These are phyloP conservation scores for Pan troglodytes DNA, from an alignment of 2,113 vertebrate species.

Conservation along the genomic window DNA sequence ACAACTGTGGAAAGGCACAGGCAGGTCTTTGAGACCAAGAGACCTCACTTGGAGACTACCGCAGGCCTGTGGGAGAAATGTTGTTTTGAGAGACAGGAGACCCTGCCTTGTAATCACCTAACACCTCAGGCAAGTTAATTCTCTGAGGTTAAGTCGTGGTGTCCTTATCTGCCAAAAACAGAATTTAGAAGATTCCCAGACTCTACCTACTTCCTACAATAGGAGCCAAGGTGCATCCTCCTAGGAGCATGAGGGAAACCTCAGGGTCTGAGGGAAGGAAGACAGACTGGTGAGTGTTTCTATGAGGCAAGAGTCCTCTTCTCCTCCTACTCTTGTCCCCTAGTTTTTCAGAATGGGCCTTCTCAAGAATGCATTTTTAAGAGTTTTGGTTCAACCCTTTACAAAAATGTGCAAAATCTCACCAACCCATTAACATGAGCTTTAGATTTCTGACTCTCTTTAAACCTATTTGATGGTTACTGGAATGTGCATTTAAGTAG, in stretches of 20 bases:
- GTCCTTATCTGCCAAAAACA: not conserved
- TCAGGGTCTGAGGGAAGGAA: not conserved
- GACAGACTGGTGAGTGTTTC: not conserved
- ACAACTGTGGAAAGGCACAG: not conserved
- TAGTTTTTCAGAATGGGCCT: not conserved
- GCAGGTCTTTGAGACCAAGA: not conserved
- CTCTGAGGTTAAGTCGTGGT: not conserved
- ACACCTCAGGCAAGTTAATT: not conserved
- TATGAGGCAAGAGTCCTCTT: not conserved
- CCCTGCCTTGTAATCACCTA: not conserved
- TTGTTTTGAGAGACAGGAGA: not conserved
- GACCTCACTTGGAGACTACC: not conserved
- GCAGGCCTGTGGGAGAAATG: not conserved
- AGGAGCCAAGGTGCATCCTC: not conserved
- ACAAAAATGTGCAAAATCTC: not conserved
- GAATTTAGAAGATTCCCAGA: not conserved
- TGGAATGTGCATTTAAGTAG: slow-evolving; percentile 40
- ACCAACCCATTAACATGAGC: not conserved
- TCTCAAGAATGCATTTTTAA: not conserved
- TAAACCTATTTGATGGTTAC: slow-evolving; percentile 7
- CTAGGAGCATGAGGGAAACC: not conserved
- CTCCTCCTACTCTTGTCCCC: not conserved
- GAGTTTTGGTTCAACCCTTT: not conserved
- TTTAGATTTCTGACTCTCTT: slow-evolving; percentile 18
- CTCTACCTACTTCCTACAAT: not conserved